Percentiles rank a stretch among this genome's conserved stretches.
Evolutionary conservation across 2,888 invertebrate genomes (phyloP).

Genomic region (Oxycera nigricornis): DNA sequence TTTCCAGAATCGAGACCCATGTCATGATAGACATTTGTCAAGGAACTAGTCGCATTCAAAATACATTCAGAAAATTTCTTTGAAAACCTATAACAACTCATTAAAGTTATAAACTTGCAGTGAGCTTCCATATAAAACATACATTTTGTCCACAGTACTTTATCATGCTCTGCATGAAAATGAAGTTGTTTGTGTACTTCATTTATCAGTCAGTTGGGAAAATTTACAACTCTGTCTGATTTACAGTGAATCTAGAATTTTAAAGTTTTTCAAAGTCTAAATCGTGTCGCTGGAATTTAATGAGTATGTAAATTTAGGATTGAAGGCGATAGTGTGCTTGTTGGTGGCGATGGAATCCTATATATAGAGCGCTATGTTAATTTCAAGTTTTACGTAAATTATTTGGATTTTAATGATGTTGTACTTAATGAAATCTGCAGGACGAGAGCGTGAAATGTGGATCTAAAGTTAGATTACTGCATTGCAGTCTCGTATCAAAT

Average conservation of each 20-base stretch:
- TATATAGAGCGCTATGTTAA: background rate
- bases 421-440: background rate
- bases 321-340: background rate
- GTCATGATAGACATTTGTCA: no score
- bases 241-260: background rate
- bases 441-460: background rate
- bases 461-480: no score
- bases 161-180: background rate
- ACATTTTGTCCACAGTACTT: background rate
- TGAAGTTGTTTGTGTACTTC: background rate
- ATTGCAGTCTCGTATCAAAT: no score
- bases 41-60: no score
- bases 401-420: background rate
- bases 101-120: no score
- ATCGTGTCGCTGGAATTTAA: slow-evolving; percentile 12
- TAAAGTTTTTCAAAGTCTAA: background rate
- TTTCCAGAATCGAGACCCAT: no score
- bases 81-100: no score
- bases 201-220: background rate
- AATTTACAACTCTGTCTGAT: background rate
- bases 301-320: slow-evolving; percentile 23
- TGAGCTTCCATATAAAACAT: no score
- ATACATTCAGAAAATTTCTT: no score
- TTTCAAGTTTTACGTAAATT: background rate
- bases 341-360: background rate